phyloP scores from a whole-genome alignment of 2,113 vertebrate species.

The Chlorocebus sabaeus region DNA sequence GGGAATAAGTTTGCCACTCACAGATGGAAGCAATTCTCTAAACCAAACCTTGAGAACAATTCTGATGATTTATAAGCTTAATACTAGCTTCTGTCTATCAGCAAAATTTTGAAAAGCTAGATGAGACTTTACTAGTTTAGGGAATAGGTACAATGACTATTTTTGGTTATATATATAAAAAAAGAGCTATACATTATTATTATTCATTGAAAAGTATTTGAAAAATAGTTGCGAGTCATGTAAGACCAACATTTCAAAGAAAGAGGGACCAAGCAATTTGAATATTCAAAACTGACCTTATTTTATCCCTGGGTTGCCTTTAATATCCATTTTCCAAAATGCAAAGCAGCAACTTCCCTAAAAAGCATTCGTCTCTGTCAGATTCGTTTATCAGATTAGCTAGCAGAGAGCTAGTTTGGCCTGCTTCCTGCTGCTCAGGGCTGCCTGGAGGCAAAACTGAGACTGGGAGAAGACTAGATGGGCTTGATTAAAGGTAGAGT shows the following conservation, averaged over 20 bases:
- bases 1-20: neutral
- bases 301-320: neutral
- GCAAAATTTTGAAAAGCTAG: neutral
- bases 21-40: conserved; percentile 40
- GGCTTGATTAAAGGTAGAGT: conserved; percentile 17
- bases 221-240: neutral
- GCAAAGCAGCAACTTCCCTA: neutral
- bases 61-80: conserved; percentile 30
- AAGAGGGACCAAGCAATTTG: conserved; percentile 3
- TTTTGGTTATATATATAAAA: neutral
- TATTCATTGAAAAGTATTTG: neutral
- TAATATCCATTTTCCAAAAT: conserved; percentile 11
- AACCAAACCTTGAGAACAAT: conserved; percentile 19
- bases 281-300: neutral
- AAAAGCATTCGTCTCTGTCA: conserved; percentile 35
- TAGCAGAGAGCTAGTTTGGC: neutral
- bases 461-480: neutral
- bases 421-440: neutral
- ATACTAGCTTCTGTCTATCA: conserved; percentile 8
- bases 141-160: neutral
- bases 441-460: conserved; percentile 17
- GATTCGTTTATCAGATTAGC: conserved; percentile 49
- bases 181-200: neutral
- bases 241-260: neutral
- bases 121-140: neutral